phyloP scores from a whole-genome alignment of 2,888 invertebrate species.

The Amphimallon solstitiale region DNA sequence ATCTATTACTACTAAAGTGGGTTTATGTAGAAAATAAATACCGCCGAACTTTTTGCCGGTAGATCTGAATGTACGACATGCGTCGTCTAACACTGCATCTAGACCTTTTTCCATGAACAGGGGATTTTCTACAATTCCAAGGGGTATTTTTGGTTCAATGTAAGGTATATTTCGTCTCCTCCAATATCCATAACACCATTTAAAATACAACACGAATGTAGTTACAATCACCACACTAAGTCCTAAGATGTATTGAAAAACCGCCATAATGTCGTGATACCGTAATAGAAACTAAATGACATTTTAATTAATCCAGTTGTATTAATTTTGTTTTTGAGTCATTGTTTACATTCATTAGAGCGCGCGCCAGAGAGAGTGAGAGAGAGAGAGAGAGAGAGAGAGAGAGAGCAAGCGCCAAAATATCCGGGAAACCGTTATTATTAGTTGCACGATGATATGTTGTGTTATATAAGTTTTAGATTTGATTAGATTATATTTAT shows the following conservation, averaged over 20 bases:
- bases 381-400: too few relatives aligned
- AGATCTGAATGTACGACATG: not conserved
- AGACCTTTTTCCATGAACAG: not conserved
- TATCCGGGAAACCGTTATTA: too few relatives aligned
- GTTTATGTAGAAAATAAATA: constrained; percentile 42
- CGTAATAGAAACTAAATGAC: too few relatives aligned
- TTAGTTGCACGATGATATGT: too few relatives aligned
- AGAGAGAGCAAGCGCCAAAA: too few relatives aligned
- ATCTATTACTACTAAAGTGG: constrained; percentile 33
- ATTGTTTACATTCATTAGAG: too few relatives aligned
- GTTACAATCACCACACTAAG: not conserved
- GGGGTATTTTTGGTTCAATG: constrained; percentile 14
- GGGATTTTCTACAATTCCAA: constrained; percentile 31
- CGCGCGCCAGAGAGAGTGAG: too few relatives aligned
- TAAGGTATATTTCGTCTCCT: constrained; percentile 15
- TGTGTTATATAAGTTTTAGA: too few relatives aligned
- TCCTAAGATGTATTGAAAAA: not conserved
- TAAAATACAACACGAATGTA: constrained; percentile 22
- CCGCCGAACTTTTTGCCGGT: constrained; percentile 1
- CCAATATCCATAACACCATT: constrained; percentile 37
- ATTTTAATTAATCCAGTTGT: too few relatives aligned
- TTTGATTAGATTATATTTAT: too few relatives aligned
- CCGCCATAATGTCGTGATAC: not conserved
- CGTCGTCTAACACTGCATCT: not conserved
- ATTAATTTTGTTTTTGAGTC: too few relatives aligned